A percentile compares a stretch with the other conserved stretches of the same genome.
phyloP scores from a whole-genome alignment of 2,113 vertebrate genomes.

The Phylloscopus whistleri region DNA sequence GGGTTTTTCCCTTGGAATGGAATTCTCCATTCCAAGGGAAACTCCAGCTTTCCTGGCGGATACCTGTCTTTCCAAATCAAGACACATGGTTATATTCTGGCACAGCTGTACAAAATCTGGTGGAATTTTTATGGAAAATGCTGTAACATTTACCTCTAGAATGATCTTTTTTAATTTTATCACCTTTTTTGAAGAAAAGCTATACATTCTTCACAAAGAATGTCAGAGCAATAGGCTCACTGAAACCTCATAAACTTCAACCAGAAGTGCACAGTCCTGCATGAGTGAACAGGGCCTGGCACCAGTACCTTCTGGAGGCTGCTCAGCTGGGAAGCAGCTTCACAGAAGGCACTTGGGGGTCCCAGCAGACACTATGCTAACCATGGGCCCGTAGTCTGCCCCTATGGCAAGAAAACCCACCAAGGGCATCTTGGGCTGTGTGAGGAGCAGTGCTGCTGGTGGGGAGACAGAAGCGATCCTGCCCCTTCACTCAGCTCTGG shows the following conservation, averaged over 20 bases:
- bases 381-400: background rate
- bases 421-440: background rate
- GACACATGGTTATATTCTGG: background rate
- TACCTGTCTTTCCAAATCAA: too few relatives aligned
- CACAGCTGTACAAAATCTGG: background rate
- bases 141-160: background rate
- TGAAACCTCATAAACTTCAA: background rate
- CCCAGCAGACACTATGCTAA: background rate
- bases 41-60: too few relatives aligned
- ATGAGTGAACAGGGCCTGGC: background rate
- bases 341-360: background rate
- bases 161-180: background rate
- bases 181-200: background rate
- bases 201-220: background rate
- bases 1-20: too few relatives aligned
- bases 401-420: background rate
- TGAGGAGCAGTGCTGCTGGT: background rate
- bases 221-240: background rate
- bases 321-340: background rate
- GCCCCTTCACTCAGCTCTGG: background rate
- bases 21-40: too few relatives aligned
- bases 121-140: background rate
- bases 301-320: too few relatives aligned
- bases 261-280: background rate
- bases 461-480: rapidly evolving